Conservation (phyloP, 2,113 vertebrate genomes). For the Motacilla alba region DNA sequence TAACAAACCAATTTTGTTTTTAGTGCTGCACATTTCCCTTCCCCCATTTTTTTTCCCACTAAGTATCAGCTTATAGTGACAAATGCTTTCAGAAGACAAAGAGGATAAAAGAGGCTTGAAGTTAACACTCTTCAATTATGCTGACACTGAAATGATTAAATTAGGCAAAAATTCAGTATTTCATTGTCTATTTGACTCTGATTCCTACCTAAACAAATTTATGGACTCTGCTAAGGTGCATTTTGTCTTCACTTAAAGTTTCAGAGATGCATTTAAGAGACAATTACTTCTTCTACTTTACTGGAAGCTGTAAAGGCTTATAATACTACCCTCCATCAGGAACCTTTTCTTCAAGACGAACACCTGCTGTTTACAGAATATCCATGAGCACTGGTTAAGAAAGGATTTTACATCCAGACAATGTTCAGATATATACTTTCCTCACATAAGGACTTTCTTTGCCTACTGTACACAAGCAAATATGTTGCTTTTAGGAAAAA, state of each 20-base stretch:
- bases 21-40: not conserved
- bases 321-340: not conserved
- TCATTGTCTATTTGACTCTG: conserved; percentile 16
- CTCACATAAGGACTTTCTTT: not conserved
- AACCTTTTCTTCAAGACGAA: conserved; percentile 1
- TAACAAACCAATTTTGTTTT: not conserved
- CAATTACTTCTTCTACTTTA: not conserved
- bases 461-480: not conserved
- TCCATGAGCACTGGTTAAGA: not conserved
- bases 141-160: conserved; percentile 10
- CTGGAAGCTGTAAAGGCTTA: not conserved
- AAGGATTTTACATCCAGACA: not conserved
- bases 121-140: not conserved
- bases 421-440: not conserved
- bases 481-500: not conserved
- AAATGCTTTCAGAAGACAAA: not conserved
- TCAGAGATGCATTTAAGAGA: conserved; percentile 17
- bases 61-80: not conserved
- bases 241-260: conserved; percentile 1
- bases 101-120: not conserved
- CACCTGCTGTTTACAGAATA: not conserved
- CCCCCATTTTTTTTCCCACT: not conserved
- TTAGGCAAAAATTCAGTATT: conserved; percentile 15
- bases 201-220: conserved; percentile 20
- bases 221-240: conserved; percentile 1